Evolutionary conservation across 2,888 invertebrate species (phyloP).

Genomic region (Heliconius charithonia): DNA sequence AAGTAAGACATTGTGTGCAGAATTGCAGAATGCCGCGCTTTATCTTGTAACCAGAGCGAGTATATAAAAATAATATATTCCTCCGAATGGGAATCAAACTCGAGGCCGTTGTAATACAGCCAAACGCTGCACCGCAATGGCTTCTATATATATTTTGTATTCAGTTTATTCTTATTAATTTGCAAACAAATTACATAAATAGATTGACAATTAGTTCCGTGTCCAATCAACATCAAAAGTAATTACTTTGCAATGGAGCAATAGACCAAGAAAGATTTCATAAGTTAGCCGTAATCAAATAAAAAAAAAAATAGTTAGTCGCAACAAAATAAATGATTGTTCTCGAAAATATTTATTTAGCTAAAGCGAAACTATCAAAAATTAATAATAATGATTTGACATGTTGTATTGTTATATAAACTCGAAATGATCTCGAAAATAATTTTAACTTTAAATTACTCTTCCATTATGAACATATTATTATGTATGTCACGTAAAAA

Average conservation of each 20-base stretch:
- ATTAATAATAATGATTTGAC: too few species aligned
- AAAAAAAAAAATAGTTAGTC: neutral
- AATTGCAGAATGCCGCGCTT: too few species aligned
- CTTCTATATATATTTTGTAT: neutral
- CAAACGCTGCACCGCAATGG: neutral
- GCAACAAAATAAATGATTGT: neutral
- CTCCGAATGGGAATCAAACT: neutral
- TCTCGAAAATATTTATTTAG: neutral
- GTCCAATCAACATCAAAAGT: conserved; percentile 35
- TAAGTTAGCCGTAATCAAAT: conserved; percentile 16
- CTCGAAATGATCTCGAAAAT: too few species aligned
- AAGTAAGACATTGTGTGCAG: too few species aligned
- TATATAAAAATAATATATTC: neutral
- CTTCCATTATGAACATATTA: neutral
- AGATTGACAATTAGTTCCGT: conserved; percentile 33
- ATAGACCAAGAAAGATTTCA: conserved; percentile 31
- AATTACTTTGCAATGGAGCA: conserved; percentile 35
- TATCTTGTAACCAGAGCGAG: neutral
- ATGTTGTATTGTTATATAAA: too few species aligned
- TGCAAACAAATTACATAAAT: conserved; percentile 35
- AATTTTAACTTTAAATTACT: neutral
- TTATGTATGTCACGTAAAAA: too few species aligned
- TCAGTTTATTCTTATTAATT: conserved; percentile 14
- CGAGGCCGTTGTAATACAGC: neutral
- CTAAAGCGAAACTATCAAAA: neutral